Evolutionary conservation across 2,888 invertebrate genomes (phyloP).

Genomic region (Argyresthia albistria): DNA sequence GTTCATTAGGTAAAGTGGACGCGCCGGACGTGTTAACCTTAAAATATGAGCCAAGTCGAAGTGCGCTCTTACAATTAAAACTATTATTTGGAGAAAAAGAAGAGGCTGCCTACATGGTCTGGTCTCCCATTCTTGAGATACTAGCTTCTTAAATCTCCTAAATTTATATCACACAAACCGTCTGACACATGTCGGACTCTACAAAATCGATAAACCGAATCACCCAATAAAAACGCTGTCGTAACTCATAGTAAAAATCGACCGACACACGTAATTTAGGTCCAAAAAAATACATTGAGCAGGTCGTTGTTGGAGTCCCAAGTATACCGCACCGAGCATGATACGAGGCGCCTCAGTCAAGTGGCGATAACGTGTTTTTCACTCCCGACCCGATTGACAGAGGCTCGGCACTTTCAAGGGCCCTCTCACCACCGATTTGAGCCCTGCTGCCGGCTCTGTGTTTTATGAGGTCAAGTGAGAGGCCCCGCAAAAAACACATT

Average conservation of each 20-base stretch:
- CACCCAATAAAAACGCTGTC: not conserved
- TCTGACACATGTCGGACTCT: not conserved
- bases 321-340: constrained; percentile 68
- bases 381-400: constrained; percentile 64
- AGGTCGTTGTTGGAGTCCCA: constrained; percentile 69
- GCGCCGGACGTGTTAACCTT: not conserved
- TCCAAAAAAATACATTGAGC: constrained; percentile 13
- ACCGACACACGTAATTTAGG: not conserved
- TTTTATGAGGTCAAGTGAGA: constrained; percentile 70
- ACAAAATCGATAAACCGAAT: not conserved
- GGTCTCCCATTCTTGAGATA: not conserved
- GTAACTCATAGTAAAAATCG: not conserved
- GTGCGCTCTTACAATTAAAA: not conserved
- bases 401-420: constrained; percentile 46
- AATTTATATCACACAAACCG: no score
- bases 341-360: constrained; percentile 55
- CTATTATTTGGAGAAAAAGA: no score
- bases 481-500: constrained; percentile 65
- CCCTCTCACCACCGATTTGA: constrained; percentile 42
- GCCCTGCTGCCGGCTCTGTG: constrained; percentile 49
- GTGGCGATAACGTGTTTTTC: constrained; percentile 71
- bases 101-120: no score
- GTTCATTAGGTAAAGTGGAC: not conserved
- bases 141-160: not conserved
- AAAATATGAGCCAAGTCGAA: not conserved